A percentile compares a stretch with the other conserved stretches of the same genome.
phyloP scores from a whole-genome alignment of 2,113 vertebrate genomes.

The Microtus ochrogaster region DNA sequence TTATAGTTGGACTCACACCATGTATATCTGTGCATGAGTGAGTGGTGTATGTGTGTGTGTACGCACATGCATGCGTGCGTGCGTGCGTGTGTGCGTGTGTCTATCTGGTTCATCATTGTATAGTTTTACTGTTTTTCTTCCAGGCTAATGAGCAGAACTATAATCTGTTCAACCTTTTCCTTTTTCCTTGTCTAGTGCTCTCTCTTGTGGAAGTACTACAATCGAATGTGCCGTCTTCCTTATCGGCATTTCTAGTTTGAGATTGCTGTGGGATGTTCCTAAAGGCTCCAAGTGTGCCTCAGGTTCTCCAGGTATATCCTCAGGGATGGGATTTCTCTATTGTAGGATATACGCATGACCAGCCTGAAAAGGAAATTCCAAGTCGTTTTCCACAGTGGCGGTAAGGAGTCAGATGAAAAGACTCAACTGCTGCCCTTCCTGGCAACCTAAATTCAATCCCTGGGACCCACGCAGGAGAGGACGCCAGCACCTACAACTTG shows the following conservation, averaged over 20 bases:
- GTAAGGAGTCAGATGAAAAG: not conserved
- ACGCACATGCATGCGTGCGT: not conserved
- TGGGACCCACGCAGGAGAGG: not conserved
- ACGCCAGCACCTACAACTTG: not conserved
- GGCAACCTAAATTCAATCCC: not conserved
- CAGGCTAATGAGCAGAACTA: conserved; percentile 12
- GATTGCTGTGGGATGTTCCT: not conserved
- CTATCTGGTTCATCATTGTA: not conserved
- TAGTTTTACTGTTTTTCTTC: conserved; percentile 15
- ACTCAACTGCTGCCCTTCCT: not conserved
- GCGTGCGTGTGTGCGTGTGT: not conserved
- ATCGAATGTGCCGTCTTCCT: conserved; percentile 5
- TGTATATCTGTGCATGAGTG: not conserved
- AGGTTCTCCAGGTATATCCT: not conserved
- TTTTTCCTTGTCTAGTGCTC: not conserved
- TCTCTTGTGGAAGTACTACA: conserved; percentile 22
- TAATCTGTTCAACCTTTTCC: not conserved
- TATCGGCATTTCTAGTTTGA: not conserved
- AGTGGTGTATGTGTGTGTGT: not conserved
- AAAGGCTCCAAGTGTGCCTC: not conserved
- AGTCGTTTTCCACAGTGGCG: not conserved
- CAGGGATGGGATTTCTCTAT: not conserved
- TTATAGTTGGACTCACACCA: not conserved
- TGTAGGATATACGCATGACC: not conserved
- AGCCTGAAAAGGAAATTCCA: not conserved